Base-by-base conservation (phyloP, 2,797 vertebrate species). In the Acrossocheilus wenchowensis region DNA sequence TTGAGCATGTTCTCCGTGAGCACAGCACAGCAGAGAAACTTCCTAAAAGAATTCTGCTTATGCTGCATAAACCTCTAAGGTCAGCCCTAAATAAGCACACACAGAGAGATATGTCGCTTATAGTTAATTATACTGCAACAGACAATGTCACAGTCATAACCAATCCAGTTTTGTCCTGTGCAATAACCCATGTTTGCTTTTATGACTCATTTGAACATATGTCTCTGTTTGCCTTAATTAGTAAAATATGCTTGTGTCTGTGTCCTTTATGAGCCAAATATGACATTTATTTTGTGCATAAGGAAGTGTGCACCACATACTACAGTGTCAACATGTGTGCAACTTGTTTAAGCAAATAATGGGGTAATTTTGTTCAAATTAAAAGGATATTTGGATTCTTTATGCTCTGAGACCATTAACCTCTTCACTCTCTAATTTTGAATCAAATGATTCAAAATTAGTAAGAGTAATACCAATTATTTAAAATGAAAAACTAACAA, bases 181-280 rank as follows among this genome's bases (percentile, higher is more conserved):
- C 45, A 88, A 88, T 88, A 86, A 83, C 69, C 81, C 48, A 78
- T 86, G 77, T 52, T 86, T 71, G 71, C 68, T 81, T 86, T 83
- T 75, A 73, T 80, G 68, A 5, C 43, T 45, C 12, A 69, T 62
- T 41, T 75, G 17, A 66, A 34, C 81, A 82, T 85, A 78, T 88
- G 87, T 23, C 30, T 66, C 66, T 88, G 74, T 88, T 82, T 86
- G 82, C 60, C 23, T 68, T 81, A 80, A 80, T 88, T 81, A 80
- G 78, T 80, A 34, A 54, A 83, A 57, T 82, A 57, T 73, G 64
- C 80, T 45, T 73, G 50, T 39, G 50, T 50, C 64, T 80, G 52
- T 62, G 52, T 64, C 54, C 30, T 68, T 77, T 82, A 82, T 68
- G 73, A 79, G 66, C 19, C 30, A 60, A 62, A 80, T 78, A 45